Evolutionary conservation across 37 sponge, comb jelly and placozoan genomes (phyloP), one percentile per base, ranked within the genome.

Genomic region (Crambe crambe): DNA sequence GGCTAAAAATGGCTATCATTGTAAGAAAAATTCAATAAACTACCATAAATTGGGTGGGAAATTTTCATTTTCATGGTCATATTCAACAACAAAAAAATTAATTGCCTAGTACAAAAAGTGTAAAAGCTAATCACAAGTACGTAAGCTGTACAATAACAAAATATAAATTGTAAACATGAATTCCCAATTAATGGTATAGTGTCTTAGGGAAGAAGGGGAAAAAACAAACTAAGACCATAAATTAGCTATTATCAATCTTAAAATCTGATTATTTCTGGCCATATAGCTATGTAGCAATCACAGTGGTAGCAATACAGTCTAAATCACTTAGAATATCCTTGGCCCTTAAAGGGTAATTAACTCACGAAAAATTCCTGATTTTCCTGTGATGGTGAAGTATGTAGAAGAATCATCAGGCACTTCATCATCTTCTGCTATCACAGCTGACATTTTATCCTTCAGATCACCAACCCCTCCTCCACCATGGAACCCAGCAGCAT

Each of bases 381-480:
- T 79, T 44, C 68, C 79, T 18, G 68, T 79, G 68, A 68, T 25
- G 2, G 69, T 54, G 32, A 76, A 59, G 2, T 36, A 44, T 25
- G 54, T 17, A 12, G 39, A 43, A 15, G 39, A 17, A 10, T 58
- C 68, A 1, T 38, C 67, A 0, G 5, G 22, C 62, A 60, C 27
- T 40, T 83, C 83, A 1, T 68, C 68, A 35, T 74, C 76, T 35
- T 83, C 76, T 1, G 56, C 68, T 32, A 75, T 83, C 51, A 41
- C 62, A 1, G 39, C 17, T 6, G 75, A 69, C 29, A 36, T 1
- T 6, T 65, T 64, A 27, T 64, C 47, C 35, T 44, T 31, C n/a
- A 9, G 17, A 12, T 63, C 35, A 26, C 56, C 57, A 38, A 47
- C 66, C 8, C 56, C 37, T 32, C 61, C 29, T 15, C 20, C 57